Evolutionary conservation across 2,797 vertebrate species (phyloP).

Genomic region (Oreortyx pictus): DNA sequence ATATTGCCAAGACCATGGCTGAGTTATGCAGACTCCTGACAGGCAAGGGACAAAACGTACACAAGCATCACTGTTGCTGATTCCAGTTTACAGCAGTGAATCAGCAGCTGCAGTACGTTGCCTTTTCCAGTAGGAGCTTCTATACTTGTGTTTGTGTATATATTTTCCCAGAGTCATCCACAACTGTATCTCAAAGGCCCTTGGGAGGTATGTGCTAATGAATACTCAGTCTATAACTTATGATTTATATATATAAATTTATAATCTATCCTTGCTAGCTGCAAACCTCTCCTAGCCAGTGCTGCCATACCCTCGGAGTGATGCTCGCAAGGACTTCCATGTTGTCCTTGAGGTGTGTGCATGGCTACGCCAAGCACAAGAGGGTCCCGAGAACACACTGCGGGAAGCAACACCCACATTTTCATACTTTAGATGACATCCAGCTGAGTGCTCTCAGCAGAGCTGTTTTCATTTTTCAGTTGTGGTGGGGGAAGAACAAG

Average conservation of each 20-base stretch:
- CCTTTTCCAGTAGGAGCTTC: not conserved
- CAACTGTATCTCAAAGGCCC: not conserved
- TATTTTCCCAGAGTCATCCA: not conserved
- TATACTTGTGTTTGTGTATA: not conserved
- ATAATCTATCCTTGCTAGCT: not conserved
- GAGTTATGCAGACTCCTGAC: not conserved
- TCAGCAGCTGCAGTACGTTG: not conserved
- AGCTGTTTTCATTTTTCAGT: not conserved
- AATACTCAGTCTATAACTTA: not conserved
- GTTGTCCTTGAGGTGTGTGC: not conserved
- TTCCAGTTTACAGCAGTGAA: not conserved
- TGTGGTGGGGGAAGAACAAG: slow-evolving; percentile 41
- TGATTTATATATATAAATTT: too few species aligned
- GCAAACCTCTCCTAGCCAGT: not conserved
- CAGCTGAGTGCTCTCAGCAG: slow-evolving; percentile 24
- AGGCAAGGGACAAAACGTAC: not conserved
- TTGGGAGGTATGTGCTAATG: not conserved
- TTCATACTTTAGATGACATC: slow-evolving; percentile 29
- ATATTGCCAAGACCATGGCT: not conserved
- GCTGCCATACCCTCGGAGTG: not conserved
- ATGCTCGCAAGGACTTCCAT: too few species aligned
- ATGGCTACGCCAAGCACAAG: not conserved
- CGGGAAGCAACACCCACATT: not conserved
- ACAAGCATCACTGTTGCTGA: not conserved
- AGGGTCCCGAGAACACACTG: not conserved